Percentiles rank a stretch among this genome's conserved stretches.
Conservation (phyloP, 1,140 invertebrate genomes). For the Philopotamus ludificatus region DNA sequence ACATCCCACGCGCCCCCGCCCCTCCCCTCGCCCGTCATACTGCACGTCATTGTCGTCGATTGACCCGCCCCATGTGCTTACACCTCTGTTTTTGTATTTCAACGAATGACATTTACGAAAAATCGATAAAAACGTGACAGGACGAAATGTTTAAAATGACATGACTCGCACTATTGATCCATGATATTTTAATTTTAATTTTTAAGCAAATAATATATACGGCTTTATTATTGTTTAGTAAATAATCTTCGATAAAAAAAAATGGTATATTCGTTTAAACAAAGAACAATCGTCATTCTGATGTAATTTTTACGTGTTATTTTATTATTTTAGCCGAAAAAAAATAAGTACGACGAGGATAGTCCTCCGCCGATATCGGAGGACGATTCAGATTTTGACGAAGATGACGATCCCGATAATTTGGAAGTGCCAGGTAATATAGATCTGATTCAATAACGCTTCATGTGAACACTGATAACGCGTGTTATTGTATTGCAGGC, state of each 20-base stretch:
- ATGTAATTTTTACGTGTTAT: background rate
- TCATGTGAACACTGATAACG: background rate
- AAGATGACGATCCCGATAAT: conserved; percentile 86
- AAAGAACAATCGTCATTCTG: background rate
- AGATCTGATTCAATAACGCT: background rate
- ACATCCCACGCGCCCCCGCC: background rate
- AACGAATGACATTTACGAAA: no score
- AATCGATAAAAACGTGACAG: no score
- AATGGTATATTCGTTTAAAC: background rate
- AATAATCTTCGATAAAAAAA: background rate
- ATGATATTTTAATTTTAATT: no score
- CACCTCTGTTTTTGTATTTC: no score
- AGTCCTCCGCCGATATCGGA: conserved; percentile 69
- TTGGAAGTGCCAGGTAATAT: conserved; percentile 80
- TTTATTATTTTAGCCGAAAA: conserved; percentile 44
- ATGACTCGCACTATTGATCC: no score
- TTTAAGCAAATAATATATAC: no score
- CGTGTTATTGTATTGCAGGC: conserved; percentile 53
- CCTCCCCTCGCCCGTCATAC: background rate
- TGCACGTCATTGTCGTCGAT: no score
- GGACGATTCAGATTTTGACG: conserved; percentile 72
- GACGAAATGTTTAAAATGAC: no score
- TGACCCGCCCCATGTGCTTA: no score
- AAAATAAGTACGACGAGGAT: conserved; percentile 52
- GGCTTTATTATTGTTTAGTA: background rate